Conservation (phyloP, 1,140 invertebrate genomes). For the Drosophila ogumai region DNA sequence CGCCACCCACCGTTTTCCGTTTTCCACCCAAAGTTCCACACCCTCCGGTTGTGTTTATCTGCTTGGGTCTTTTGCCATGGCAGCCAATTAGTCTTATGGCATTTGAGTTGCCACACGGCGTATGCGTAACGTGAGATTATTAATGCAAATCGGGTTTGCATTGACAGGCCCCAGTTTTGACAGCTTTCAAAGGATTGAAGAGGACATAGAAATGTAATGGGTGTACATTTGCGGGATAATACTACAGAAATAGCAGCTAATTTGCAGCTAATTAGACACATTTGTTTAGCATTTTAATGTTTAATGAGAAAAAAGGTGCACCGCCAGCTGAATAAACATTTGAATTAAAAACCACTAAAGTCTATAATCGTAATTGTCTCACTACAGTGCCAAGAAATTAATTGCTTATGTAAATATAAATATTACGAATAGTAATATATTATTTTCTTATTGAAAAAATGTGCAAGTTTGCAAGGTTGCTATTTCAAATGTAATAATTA, state of each 20-base stretch:
- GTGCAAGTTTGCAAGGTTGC: too few relatives aligned
- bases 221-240: neutral
- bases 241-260: neutral
- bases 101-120: slow-evolving; percentile 51
- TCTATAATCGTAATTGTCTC: too few relatives aligned
- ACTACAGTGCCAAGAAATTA: too few relatives aligned
- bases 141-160: slow-evolving; percentile 69
- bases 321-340: neutral
- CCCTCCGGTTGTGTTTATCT: slow-evolving; percentile 7
- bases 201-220: neutral
- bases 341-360: neutral
- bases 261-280: slow-evolving; percentile 4
- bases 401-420: too few relatives aligned
- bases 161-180: slow-evolving; percentile 44
- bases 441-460: too few relatives aligned
- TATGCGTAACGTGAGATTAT: slow-evolving; percentile 66
- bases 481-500: too few relatives aligned
- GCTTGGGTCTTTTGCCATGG: slow-evolving; percentile 30
- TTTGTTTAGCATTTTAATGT: neutral
- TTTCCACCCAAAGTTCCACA: neutral
- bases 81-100: slow-evolving; percentile 73
- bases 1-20: neutral
- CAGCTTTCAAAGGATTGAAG: slow-evolving; percentile 33
- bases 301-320: neutral
- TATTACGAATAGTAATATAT: too few relatives aligned